phyloP scores from a whole-genome alignment of 2,113 vertebrate genomes.

The Labeo catla region DNA sequence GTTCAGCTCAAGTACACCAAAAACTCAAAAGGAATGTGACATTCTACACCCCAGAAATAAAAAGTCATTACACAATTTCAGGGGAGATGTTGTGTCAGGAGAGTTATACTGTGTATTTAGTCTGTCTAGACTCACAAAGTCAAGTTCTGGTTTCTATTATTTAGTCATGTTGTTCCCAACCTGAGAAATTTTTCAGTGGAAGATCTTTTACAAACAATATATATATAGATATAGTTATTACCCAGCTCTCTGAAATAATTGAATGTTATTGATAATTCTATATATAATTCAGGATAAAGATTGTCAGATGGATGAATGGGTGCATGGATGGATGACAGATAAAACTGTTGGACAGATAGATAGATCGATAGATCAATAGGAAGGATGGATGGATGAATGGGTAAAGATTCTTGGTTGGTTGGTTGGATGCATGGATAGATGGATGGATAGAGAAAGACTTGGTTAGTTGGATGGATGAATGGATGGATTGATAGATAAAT shows the following conservation, averaged over 20 bases:
- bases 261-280: background rate
- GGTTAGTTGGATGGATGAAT: background rate
- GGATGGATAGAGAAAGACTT: constrained; percentile 33
- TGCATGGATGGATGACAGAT: background rate
- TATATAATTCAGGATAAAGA: no score
- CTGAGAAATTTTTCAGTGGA: background rate
- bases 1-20: constrained; percentile 14
- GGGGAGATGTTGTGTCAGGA: background rate
- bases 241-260: background rate
- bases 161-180: background rate
- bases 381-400: no score
- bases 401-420: no score
- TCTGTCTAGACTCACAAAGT: background rate
- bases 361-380: background rate
- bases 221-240: background rate
- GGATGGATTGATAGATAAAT: background rate
- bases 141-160: background rate
- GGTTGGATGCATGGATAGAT: background rate
- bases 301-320: background rate
- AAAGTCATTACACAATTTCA: background rate
- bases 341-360: background rate
- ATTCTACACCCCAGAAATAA: background rate
- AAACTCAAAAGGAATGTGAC: constrained; percentile 14
- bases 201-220: background rate
- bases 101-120: background rate